These are phyloP conservation scores for Megaptera novaeangliae DNA, from an alignment of 2,113 vertebrate genomes.

Conservation along the genomic window DNA sequence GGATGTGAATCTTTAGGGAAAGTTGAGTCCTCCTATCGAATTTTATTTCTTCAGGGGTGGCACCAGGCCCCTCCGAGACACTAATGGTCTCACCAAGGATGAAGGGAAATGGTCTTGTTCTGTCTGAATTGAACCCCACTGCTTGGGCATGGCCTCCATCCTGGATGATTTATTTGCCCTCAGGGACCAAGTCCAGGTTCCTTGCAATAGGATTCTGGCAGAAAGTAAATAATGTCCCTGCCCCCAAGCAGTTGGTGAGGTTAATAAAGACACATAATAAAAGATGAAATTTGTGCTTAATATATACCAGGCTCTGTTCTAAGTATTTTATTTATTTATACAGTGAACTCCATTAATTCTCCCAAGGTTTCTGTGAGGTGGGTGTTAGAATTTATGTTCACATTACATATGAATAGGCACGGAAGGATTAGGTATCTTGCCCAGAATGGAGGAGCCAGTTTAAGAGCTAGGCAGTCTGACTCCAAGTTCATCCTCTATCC, in stretches of 20 bases:
- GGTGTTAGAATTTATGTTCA: not conserved
- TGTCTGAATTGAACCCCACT: not conserved
- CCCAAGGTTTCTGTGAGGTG: not conserved
- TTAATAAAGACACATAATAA: not conserved
- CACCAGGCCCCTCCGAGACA: not conserved
- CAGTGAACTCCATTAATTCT: not conserved
- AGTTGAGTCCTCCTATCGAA: not conserved
- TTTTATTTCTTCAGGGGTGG: not conserved
- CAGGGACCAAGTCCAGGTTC: not conserved
- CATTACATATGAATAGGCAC: not conserved
- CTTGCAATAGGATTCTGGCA: not conserved
- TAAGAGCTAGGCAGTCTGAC: not conserved
- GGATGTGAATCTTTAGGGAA: not conserved
- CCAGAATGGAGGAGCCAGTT: not conserved
- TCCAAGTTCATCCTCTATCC: not conserved
- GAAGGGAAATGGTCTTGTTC: not conserved
- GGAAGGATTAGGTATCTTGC: not conserved
- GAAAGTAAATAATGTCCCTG: not conserved
- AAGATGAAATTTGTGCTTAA: not conserved
- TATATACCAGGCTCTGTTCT: not conserved
- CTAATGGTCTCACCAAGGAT: not conserved
- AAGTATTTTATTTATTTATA: not conserved
- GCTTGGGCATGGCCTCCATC: not conserved
- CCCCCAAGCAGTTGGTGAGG: not conserved
- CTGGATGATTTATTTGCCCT: not conserved